These are phyloP conservation scores for Mormyrus hasselquistii DNA, from an alignment of 2,797 vertebrate species.

Conservation along the genomic window DNA sequence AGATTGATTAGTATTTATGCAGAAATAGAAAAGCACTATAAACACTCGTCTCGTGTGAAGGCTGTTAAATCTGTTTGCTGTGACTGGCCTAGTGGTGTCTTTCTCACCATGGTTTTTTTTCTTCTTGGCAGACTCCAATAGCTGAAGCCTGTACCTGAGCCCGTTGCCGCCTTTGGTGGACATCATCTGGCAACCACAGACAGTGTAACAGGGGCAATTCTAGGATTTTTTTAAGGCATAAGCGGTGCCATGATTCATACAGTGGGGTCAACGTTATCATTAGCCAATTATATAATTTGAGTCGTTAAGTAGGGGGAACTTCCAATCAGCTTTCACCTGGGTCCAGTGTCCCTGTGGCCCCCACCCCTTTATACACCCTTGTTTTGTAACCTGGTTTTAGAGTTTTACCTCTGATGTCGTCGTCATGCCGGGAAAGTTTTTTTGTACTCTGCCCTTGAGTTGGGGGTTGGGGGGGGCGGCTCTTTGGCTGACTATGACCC, in stretches of 20 bases:
- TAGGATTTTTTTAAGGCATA: not conserved
- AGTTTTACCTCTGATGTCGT: not conserved
- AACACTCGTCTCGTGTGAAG: conserved; percentile 52
- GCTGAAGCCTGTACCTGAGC: conserved; percentile 36
- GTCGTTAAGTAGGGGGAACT: not conserved
- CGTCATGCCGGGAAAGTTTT: not conserved
- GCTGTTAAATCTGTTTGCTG: conserved; percentile 41
- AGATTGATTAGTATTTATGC: conserved; percentile 37
- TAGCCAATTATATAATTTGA: not conserved
- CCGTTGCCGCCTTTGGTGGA: not conserved
- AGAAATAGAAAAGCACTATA: conserved; percentile 46
- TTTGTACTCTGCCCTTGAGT: not conserved
- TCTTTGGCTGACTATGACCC: not conserved
- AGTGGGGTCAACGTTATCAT: not conserved
- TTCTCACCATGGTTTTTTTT: conserved; percentile 38
- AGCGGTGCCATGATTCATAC: not conserved
- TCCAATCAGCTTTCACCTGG: not conserved
- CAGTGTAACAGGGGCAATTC: not conserved
- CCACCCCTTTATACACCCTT: not conserved
- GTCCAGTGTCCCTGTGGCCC: not conserved
- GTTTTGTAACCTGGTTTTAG: not conserved
- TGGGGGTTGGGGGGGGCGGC: not conserved
- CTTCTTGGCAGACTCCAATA: conserved; percentile 44
- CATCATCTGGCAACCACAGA: not conserved
- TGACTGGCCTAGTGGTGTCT: conserved; percentile 26